Evolutionary conservation across 2,797 vertebrate species (phyloP).

Genomic region (Hippocampus kuda): DNA sequence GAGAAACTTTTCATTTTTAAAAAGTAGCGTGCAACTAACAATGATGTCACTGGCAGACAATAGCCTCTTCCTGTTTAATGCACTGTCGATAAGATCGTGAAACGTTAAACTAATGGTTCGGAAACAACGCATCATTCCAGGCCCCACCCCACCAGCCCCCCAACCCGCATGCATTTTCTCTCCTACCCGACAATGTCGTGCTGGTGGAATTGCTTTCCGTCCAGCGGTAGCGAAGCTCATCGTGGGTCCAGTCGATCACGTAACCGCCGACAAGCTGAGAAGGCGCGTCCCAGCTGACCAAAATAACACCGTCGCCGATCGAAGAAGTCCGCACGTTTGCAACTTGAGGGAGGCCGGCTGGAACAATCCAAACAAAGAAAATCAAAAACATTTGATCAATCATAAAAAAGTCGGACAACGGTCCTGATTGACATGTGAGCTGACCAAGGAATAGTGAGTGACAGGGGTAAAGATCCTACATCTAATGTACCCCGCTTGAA

Average conservation of each 20-base stretch:
- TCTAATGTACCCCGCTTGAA: too few relatives aligned
- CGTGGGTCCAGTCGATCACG: constrained; percentile 57
- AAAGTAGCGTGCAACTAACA: not conserved
- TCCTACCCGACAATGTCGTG: constrained; percentile 44
- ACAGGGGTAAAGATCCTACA: too few relatives aligned
- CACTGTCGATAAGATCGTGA: not conserved
- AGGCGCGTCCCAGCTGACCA: constrained; percentile 51
- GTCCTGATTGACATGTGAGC: too few relatives aligned
- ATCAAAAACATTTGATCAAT: not conserved
- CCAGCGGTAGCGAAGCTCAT: constrained; percentile 44
- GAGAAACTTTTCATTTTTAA: not conserved
- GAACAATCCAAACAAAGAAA: not conserved
- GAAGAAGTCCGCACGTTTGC: constrained; percentile 23
- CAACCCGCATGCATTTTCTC: not conserved
- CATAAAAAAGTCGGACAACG: too few relatives aligned
- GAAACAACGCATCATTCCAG: too few relatives aligned
- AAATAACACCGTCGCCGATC: constrained; percentile 12
- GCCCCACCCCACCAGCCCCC: too few relatives aligned
- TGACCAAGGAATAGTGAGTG: too few relatives aligned
- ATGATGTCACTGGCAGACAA: not conserved
- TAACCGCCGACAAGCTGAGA: constrained; percentile 33
- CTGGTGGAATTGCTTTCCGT: constrained; percentile 36
- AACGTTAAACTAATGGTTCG: not conserved
- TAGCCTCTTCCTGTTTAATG: not conserved
- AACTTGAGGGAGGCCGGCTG: constrained; percentile 38